phyloP scores from a whole-genome alignment of 2,888 invertebrate genomes.

The Protonemura montana region DNA sequence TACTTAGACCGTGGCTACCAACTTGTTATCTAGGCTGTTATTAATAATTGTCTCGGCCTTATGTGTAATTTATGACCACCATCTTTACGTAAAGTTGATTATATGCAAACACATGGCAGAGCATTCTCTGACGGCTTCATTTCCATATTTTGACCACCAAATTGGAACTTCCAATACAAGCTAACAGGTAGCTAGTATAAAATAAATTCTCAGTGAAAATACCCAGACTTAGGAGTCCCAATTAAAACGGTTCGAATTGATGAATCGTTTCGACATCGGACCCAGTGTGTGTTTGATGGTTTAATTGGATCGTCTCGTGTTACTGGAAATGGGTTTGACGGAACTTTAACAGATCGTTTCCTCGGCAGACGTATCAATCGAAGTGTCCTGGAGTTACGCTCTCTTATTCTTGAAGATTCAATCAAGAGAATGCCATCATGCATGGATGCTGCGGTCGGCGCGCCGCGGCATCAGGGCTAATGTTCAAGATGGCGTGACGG shows the following conservation, averaged over 20 bases:
- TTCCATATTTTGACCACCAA: slow-evolving; percentile 7
- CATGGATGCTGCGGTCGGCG: slow-evolving; percentile 7
- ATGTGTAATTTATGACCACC: slow-evolving; percentile 2
- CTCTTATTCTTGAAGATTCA: slow-evolving; percentile 3
- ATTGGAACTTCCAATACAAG: neutral
- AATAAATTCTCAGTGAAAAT: neutral
- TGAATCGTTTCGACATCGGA: slow-evolving; percentile 14
- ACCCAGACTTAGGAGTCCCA: slow-evolving; percentile 17
- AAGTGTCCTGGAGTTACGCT: neutral
- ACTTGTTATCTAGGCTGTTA: slow-evolving; percentile 14
- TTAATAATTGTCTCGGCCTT: slow-evolving; percentile 26
- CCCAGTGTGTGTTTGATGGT: neutral
- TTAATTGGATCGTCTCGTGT: neutral
- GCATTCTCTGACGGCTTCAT: neutral
- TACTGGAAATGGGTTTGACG: neutral
- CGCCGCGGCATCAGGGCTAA: neutral
- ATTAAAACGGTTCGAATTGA: slow-evolving; percentile 33
- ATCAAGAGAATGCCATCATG: slow-evolving; percentile 9
- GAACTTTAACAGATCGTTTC: neutral
- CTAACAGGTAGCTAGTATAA: neutral
- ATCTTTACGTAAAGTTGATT: neutral
- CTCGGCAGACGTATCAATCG: neutral
- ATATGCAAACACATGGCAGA: slow-evolving; percentile 21
- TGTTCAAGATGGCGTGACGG: neutral
- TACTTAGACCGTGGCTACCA: slow-evolving; percentile 7